Base-by-base conservation (phyloP, 2,797 vertebrate genomes). In the Emys orbicularis region DNA sequence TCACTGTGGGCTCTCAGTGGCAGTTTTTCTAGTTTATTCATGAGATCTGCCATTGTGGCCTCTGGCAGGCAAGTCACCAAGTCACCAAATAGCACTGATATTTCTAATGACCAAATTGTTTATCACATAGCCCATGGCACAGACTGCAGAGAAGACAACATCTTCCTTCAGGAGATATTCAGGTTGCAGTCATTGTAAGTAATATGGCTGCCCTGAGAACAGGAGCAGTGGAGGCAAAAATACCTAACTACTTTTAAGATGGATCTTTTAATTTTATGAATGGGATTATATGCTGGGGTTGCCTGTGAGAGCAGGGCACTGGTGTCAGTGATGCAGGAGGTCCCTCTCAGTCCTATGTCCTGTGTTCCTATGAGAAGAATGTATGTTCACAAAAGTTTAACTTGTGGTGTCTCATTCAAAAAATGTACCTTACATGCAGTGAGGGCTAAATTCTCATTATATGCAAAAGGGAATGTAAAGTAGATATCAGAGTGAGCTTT, bases 211-310 rank as follows among this genome's bases (percentile, higher is more conserved):
- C 49, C 74, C 25, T 77, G 44, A 31, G 44, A 47, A 76, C 61
- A 74, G 86, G 59, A 34, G 6, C 47, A 54, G 65, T 29, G 50
- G 79, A 74, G 86, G 72, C 29, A 72, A 72, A 72, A 61, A 72
- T 72, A 12, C 2, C 65, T 37, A 37, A 41, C 19, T 72, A 89
- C 52, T 53, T 31, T 16, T 49, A 88, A 80, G 19, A 59, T 84
- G 29, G 87, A 53, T 8, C 68, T 91, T 0, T 57, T 68, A 52
- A 37, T 34, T 50, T 85, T 0, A 0, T 0, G 0, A 49, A 41
- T 56, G 47, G 44, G n/a, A 34, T n/a, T 34, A 23, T 5, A 0
- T n/a, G 41, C 19, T 72, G 53, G 13, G 68, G 27, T 52, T 74
- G 57, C 79, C 86, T 4, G 1, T 27, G 25, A 49, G 34, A 3